Conservation (phyloP, 2,888 invertebrate species). For the Agriotes lineatus region DNA sequence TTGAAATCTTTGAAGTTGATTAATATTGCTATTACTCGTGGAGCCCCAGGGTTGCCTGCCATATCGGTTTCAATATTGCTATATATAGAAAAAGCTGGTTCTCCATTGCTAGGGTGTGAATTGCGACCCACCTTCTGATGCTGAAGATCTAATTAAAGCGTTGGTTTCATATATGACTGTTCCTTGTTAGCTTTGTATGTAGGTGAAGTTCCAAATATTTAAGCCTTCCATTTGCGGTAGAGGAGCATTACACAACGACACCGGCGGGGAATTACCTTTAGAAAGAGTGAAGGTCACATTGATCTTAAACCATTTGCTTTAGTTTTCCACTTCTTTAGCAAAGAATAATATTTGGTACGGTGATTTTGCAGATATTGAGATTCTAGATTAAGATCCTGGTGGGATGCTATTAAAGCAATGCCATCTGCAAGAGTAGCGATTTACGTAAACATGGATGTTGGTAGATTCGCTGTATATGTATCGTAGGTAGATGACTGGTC, state of each 20-base stretch:
- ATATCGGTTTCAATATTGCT: not conserved
- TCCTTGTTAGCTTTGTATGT: not conserved
- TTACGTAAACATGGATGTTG: no score
- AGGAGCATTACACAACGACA: not conserved
- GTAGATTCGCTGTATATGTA: no score
- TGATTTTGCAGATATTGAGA: not conserved
- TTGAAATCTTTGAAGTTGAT: not conserved
- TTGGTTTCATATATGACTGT: not conserved
- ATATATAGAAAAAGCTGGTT: not conserved
- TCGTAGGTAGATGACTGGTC: no score
- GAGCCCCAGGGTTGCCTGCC: not conserved
- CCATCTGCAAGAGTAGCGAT: not conserved
- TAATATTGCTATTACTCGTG: not conserved
- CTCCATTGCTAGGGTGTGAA: not conserved
- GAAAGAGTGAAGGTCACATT: not conserved
- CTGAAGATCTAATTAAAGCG: no score
- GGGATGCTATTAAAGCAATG: not conserved
- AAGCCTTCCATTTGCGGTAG: not conserved
- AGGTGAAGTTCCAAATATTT: not conserved
- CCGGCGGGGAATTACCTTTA: not conserved
- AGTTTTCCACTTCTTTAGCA: not conserved
- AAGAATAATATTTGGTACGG: not conserved
- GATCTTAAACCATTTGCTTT: not conserved
- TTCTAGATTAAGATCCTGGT: not conserved
- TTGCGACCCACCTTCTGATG: no score